A percentile compares a stretch with the other conserved stretches of the same genome.
Evolutionary conservation across 1,140 invertebrate species (phyloP).

Genomic region (Dysdera silvatica): DNA sequence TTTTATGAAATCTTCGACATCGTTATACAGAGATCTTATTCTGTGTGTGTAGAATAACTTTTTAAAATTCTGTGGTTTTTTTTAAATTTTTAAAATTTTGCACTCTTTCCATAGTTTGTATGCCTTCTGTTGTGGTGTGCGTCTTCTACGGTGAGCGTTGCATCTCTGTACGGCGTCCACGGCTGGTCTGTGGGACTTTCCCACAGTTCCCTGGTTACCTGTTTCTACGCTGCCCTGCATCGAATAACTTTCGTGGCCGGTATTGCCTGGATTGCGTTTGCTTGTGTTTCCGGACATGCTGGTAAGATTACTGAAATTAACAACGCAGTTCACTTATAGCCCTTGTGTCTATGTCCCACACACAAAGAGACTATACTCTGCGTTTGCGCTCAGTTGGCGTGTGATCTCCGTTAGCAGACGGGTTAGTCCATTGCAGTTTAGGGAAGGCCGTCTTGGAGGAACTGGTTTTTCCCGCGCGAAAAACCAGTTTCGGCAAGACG

Average conservation of each 20-base stretch:
- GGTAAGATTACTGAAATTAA: slow-evolving; percentile 4
- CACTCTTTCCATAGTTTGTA: background rate
- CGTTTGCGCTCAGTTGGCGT: too few species aligned
- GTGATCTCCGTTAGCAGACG: too few species aligned
- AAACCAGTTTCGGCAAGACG: too few species aligned
- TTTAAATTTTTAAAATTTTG: background rate
- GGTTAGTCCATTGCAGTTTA: too few species aligned
- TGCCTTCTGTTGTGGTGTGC: background rate
- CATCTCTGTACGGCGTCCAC: slow-evolving; percentile 12
- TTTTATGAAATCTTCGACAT: too few species aligned
- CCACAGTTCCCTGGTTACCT: slow-evolving; percentile 26
- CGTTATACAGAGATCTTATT: too few species aligned
- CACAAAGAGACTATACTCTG: too few species aligned
- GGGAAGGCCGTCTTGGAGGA: too few species aligned
- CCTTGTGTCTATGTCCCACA: too few species aligned
- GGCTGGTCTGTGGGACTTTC: slow-evolving; percentile 33
- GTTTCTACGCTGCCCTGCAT: slow-evolving; percentile 22
- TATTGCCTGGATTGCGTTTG: slow-evolving; percentile 24
- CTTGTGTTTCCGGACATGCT: slow-evolving; percentile 24
- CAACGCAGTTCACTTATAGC: slow-evolving; percentile 55
- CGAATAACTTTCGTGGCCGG: slow-evolving; percentile 16
- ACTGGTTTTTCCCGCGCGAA: too few species aligned
- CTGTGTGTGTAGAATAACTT: too few species aligned
- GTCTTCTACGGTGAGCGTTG: background rate
- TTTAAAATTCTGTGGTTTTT: background rate